Evolutionary conservation across 2,797 vertebrate species (phyloP), one percentile per base, ranked within the genome.

Genomic region (Lagocephalus sceleratus): DNA sequence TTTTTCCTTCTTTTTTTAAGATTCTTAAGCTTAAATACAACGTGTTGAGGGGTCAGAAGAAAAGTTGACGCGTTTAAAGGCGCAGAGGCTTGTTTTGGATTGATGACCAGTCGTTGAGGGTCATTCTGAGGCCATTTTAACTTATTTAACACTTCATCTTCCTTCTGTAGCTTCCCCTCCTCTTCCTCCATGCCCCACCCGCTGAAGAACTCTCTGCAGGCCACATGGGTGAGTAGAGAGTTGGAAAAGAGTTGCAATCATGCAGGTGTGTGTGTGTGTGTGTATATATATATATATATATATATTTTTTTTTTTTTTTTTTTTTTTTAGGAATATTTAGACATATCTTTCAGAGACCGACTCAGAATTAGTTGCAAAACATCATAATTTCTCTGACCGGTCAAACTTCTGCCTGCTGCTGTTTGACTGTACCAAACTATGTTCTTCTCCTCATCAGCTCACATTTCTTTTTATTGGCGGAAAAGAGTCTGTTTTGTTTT

Each of bases 391-490:
- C 22, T 44, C 11, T 48, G 51, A 20, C 52, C 73, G 58, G 64
- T 29, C 60, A 50, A 57, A 45, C 50, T 16, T 0, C 1, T 32
- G 39, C 29, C 25, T 60, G 43, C 35, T 61, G 14, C 25, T 45
- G 16, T 19, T 53, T 48, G 20, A 21, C 44, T 44, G 63, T 40
- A 49, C 17, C 32, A 46, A 46, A 66, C 52, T 69, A 43, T 61
- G 67, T 44, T 20, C 60, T 47, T 44, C 50, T 64, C 10, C 49
- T 64, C 15, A 25, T 54, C 14, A 0, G 51, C 42, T 75, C 51
- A 66, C 60, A 17, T 4, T 7, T 9, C 47, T 72, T 19, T 45
- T 19, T 45, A 11, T 12, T 54, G 76, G 23, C 29, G 60, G 51
- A 46, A 52, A 51, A 48, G 32, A 17, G 54, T 51, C 57, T 51